phyloP scores from a whole-genome alignment of 2,888 invertebrate species.

The Tinea pellionella region DNA sequence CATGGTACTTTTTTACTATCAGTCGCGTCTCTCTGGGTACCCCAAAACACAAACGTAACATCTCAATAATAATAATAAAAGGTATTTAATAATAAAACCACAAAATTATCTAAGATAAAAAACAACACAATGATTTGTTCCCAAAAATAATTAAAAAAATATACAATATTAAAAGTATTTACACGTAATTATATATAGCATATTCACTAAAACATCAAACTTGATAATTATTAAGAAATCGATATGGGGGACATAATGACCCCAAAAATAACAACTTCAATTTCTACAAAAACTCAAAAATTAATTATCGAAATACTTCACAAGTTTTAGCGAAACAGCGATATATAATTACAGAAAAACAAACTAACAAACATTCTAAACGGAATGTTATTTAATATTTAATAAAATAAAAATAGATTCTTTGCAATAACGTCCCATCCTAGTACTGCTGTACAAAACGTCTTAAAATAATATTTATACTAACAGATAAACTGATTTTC shows the following conservation, averaged over 20 bases:
- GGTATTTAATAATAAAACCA: slow-evolving; percentile 63
- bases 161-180: background rate
- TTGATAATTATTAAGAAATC: background rate
- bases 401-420: slow-evolving; percentile 39
- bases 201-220: background rate
- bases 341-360: slow-evolving; percentile 35
- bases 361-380: slow-evolving; percentile 56
- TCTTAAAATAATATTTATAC: slow-evolving; percentile 18
- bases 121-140: slow-evolving; percentile 70
- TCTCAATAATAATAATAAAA: slow-evolving; percentile 57
- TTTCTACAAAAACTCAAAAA: background rate
- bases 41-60: slow-evolving; percentile 67
- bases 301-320: background rate
- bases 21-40: slow-evolving; percentile 62
- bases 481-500: slow-evolving; percentile 60
- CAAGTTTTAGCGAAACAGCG: background rate
- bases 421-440: slow-evolving; percentile 69
- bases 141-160: slow-evolving; percentile 39
- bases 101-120: slow-evolving; percentile 69
- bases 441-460: slow-evolving; percentile 62
- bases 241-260: background rate
- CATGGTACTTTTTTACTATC: slow-evolving; percentile 47
- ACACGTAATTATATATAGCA: slow-evolving; percentile 33
- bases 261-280: background rate
- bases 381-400: slow-evolving; percentile 67